Conservation (phyloP, 1,140 invertebrate genomes). For the Oreohelix idahoensis region DNA sequence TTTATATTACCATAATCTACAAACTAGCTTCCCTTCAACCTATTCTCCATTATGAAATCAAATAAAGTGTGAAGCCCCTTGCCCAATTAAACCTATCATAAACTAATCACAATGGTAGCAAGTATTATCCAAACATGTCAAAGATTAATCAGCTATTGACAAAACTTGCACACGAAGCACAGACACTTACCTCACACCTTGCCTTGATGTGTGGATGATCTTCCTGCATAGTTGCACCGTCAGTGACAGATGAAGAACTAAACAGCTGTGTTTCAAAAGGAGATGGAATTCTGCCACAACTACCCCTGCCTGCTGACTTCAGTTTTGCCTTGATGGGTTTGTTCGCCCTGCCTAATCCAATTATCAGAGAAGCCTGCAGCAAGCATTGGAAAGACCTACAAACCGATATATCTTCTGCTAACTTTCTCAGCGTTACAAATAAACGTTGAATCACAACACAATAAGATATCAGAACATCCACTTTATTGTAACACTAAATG, state of each 20-base stretch:
- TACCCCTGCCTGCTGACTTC: neutral
- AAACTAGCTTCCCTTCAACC: too few relatives aligned
- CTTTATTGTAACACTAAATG: too few relatives aligned
- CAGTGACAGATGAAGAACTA: neutral
- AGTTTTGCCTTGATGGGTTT: neutral
- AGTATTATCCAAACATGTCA: too few relatives aligned
- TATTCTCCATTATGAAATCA: too few relatives aligned
- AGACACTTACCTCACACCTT: neutral
- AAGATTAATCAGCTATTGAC: too few relatives aligned
- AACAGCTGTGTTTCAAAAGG: neutral
- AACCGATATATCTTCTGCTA: neutral
- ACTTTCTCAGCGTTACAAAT: neutral
- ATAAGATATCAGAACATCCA: too few relatives aligned
- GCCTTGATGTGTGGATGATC: neutral
- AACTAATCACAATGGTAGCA: too few relatives aligned
- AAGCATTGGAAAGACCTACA: conserved; percentile 4
- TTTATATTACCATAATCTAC: too few relatives aligned
- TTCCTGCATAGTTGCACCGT: neutral
- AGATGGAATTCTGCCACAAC: neutral
- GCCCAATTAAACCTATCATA: too few relatives aligned
- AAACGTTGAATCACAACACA: neutral
- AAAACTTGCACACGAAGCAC: too few relatives aligned
- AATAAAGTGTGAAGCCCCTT: too few relatives aligned
- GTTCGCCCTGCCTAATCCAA: neutral
- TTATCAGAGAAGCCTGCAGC: neutral